A percentile compares a stretch with the other conserved stretches of the same genome.
phyloP scores from a whole-genome alignment of 2,113 vertebrate genomes.

The Platysternon megacephalum region DNA sequence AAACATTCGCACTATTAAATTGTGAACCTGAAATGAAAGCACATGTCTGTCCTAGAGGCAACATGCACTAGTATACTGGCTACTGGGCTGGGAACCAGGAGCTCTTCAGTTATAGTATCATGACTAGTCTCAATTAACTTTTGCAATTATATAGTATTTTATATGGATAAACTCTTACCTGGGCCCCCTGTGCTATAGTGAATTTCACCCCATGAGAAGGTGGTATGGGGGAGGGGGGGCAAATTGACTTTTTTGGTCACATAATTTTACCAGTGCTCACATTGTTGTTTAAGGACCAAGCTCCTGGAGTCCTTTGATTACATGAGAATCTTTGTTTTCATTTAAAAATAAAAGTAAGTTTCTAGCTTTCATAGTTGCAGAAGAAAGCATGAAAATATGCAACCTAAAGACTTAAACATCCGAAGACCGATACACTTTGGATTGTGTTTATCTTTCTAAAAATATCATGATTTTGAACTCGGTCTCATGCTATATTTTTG shows the following conservation, averaged over 20 bases:
- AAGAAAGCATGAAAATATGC: not conserved
- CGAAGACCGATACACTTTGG: not conserved
- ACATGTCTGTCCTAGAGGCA: not conserved
- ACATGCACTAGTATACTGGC: accelerated
- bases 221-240: not conserved
- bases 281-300: not conserved
- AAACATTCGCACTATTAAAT: not conserved
- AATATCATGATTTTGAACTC: not conserved
- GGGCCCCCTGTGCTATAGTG: not conserved
- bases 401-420: not conserved
- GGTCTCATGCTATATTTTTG: not conserved
- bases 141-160: not conserved
- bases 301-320: not conserved
- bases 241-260: not conserved
- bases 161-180: not conserved
- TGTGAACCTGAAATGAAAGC: constrained; percentile 9
- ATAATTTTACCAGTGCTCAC: not conserved
- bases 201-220: not conserved
- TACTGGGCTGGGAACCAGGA: not conserved
- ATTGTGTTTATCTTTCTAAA: not conserved
- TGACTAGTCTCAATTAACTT: constrained; percentile 10
- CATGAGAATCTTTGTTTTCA: not conserved
- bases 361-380: not conserved
- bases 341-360: not conserved
- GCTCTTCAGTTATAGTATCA: not conserved